phyloP scores from a whole-genome alignment of 2,888 invertebrate species.

The Torymus tubicola region DNA sequence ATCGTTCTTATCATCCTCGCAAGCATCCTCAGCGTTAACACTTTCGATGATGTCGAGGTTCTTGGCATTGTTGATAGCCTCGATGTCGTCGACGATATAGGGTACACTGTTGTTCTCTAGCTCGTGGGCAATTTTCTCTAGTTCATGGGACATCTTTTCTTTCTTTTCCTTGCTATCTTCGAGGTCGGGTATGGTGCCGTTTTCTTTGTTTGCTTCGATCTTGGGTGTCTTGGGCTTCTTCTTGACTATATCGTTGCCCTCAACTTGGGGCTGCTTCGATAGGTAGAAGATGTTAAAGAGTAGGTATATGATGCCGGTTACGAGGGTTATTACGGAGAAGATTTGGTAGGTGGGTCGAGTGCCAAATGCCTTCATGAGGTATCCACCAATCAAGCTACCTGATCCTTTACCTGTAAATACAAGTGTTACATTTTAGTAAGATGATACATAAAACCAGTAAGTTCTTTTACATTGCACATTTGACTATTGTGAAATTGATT shows the following conservation, averaged over 20 bases:
- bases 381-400: conserved; percentile 87
- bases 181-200: conserved; percentile 55
- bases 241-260: conserved; percentile 80
- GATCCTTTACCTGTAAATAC: conserved; percentile 82
- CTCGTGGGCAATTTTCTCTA: conserved; percentile 52
- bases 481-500: no score
- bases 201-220: conserved; percentile 57
- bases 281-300: conserved; percentile 83
- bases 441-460: not conserved
- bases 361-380: conserved; percentile 84
- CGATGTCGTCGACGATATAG: conserved; percentile 58
- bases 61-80: conserved; percentile 67
- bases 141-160: conserved; percentile 55
- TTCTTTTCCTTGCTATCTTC: conserved; percentile 37
- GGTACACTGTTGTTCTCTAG: conserved; percentile 29
- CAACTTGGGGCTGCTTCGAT: conserved; percentile 78
- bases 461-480: no score
- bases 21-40: conserved; percentile 18
- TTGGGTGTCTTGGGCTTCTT: conserved; percentile 75
- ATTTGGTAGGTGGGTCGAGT: conserved; percentile 85
- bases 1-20: conserved; percentile 9
- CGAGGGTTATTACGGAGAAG: conserved; percentile 81
- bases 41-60: conserved; percentile 67
- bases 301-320: conserved; percentile 84
- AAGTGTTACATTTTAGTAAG: conserved; percentile 57